Conservation (phyloP, 2,113 vertebrate genomes). For the Leucoraja erinaceus region DNA sequence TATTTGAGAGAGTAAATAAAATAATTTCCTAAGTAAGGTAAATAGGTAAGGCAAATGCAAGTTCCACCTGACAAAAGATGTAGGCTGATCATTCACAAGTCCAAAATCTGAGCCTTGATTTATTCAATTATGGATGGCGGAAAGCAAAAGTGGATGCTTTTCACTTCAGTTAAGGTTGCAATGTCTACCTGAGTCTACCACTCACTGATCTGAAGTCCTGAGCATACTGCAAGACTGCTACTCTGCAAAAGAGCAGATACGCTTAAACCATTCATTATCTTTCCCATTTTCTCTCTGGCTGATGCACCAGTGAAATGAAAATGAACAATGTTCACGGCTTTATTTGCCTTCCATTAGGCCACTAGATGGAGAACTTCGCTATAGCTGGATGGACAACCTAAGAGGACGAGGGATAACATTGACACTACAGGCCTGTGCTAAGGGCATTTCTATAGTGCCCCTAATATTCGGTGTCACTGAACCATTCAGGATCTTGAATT, state of each 20-base stretch:
- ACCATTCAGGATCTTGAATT: neutral
- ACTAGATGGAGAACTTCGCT: conserved; percentile 19
- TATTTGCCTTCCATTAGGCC: neutral
- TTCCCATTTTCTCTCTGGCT: no score
- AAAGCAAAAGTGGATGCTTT: neutral
- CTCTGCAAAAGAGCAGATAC: neutral
- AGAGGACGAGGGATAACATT: neutral
- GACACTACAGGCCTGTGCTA: no score
- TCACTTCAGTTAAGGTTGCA: neutral
- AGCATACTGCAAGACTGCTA: neutral
- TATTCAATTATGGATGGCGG: no score
- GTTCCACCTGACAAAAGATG: neutral
- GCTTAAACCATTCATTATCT: neutral
- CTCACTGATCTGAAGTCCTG: neutral
- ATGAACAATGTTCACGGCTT: neutral
- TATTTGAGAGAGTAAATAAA: neutral
- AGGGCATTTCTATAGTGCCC: neutral
- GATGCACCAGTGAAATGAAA: neutral
- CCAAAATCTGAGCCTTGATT: neutral
- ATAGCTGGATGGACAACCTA: neutral
- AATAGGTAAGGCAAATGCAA: neutral
- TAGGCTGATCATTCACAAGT: neutral
- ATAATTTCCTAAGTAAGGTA: no score
- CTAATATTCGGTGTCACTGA: neutral
- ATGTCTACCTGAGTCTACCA: neutral